These are phyloP conservation scores for Dendrolimus houi DNA, from an alignment of 2,888 invertebrate genomes.

Conservation along the genomic window DNA sequence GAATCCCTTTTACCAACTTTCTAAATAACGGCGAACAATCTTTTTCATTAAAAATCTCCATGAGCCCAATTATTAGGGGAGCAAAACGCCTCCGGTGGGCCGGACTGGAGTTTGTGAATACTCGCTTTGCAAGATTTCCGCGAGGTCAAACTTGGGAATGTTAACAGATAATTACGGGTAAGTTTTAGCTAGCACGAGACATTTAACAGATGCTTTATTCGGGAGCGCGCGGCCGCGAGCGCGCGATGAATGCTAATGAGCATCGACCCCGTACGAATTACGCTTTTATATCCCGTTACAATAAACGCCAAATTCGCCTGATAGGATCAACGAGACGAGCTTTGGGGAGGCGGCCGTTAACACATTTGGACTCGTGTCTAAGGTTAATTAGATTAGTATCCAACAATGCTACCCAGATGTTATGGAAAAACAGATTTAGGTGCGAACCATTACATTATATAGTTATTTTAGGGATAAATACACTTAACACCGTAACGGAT, in stretches of 20 bases:
- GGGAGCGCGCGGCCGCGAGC: conserved; percentile 68
- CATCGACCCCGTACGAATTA: conserved; percentile 32
- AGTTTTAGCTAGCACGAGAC: conserved; percentile 74
- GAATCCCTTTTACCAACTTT: conserved; percentile 71
- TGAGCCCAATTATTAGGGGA: conserved; percentile 70
- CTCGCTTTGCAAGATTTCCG: conserved; percentile 62
- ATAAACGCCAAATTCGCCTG: conserved; percentile 38
- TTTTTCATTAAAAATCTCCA: conserved; percentile 75
- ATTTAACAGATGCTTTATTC: conserved; percentile 76
- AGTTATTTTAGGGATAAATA: conserved; percentile 2
- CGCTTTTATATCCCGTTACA: conserved; percentile 30
- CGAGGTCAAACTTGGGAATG: conserved; percentile 74
- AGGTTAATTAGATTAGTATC: conserved; percentile 73
- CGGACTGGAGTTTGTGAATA: conserved; percentile 45
- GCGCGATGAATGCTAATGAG: conserved; percentile 74
- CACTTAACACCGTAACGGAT: background rate
- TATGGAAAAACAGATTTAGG: conserved; percentile 45
- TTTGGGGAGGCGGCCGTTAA: conserved; percentile 62
- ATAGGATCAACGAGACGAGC: conserved; percentile 24
- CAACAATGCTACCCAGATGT: conserved; percentile 51
- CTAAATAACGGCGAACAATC: conserved; percentile 72
- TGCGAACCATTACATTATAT: conserved; percentile 14
- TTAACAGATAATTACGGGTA: conserved; percentile 75
- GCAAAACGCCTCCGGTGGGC: conserved; percentile 68
- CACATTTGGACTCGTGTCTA: conserved; percentile 72